Conservation (phyloP, 2,113 vertebrate species). For the Anolis carolinensis region DNA sequence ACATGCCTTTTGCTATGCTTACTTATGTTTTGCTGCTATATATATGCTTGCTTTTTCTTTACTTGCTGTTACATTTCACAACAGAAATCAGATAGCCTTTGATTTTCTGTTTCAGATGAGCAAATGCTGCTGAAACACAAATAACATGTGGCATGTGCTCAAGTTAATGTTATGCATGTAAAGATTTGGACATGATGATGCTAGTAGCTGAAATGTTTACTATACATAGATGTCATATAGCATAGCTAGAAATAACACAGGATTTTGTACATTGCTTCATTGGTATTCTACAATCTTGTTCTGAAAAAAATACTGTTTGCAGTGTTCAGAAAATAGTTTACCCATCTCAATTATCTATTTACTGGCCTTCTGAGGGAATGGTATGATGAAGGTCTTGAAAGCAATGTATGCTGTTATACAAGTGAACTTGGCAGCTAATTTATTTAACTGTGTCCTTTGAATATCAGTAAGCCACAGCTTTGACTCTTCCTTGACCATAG, state of each 20-base stretch:
- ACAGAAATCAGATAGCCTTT: neutral
- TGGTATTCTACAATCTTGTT: fast-evolving
- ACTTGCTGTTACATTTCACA: slow-evolving; percentile 32
- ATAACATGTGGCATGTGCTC: neutral
- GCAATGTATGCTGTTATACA: neutral
- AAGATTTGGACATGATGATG: slow-evolving; percentile 17
- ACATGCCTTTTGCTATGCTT: slow-evolving; percentile 23
- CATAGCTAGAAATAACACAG: neutral
- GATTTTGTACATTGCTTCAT: neutral
- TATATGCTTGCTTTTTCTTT: slow-evolving; percentile 19
- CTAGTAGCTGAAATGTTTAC: neutral
- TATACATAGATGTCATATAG: neutral
- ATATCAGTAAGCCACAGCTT: neutral
- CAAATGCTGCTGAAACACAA: slow-evolving; percentile 39
- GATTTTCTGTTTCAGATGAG: neutral
- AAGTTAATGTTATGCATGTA: slow-evolving; percentile 3
- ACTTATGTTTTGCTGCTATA: slow-evolving; percentile 2
- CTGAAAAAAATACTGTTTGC: fast-evolving
- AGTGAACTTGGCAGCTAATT: neutral
- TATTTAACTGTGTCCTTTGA: neutral
- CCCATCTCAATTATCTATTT: neutral
- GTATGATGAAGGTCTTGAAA: slow-evolving; percentile 22
- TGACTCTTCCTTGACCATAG: slow-evolving; percentile 17
- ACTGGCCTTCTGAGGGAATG: neutral
- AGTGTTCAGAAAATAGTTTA: neutral